A percentile compares a stretch with the other conserved stretches of the same genome.
Evolutionary conservation across 2,113 vertebrate species (phyloP).

Genomic region (Kryptolebias marmoratus): DNA sequence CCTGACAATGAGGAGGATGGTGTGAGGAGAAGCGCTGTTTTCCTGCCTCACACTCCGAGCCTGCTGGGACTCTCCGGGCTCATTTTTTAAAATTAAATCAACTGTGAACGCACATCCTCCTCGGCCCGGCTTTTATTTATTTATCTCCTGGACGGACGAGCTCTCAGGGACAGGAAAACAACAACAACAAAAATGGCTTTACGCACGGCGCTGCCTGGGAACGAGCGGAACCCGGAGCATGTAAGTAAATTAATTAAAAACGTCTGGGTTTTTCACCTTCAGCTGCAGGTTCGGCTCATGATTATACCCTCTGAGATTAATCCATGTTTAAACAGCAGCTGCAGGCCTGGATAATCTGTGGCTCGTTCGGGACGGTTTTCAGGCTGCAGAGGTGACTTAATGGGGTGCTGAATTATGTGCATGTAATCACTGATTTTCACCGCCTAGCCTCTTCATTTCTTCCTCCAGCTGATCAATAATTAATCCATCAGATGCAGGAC

Average conservation of each 20-base stretch:
- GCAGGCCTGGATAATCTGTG: slow-evolving; percentile 9
- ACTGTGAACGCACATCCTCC: slow-evolving; percentile 19
- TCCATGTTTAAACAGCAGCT: slow-evolving; percentile 54
- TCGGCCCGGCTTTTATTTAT: not conserved
- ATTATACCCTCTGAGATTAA: slow-evolving; percentile 28
- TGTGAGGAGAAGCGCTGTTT: slow-evolving; percentile 39
- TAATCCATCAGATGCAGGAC: slow-evolving; percentile 62
- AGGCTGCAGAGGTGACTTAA: not conserved
- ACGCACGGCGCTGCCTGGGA: slow-evolving; percentile 78
- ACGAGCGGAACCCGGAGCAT: slow-evolving; percentile 80
- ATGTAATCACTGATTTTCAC: not conserved
- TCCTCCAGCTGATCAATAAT: slow-evolving; percentile 66
- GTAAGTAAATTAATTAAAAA: slow-evolving; percentile 66
- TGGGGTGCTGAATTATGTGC: not conserved
- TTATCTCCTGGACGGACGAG: slow-evolving; percentile 33
- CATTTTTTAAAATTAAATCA: slow-evolving; percentile 2
- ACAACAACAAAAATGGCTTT: slow-evolving; percentile 72
- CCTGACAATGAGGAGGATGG: slow-evolving; percentile 62
- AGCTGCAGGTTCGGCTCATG: not conserved
- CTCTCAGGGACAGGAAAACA: slow-evolving; percentile 66
- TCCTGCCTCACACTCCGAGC: not conserved
- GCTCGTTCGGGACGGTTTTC: slow-evolving; percentile 41
- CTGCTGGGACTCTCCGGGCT: slow-evolving; percentile 26
- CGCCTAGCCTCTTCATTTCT: not conserved
- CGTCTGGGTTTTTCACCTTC: slow-evolving; percentile 7